A percentile compares a stretch with the other conserved stretches of the same genome.
phyloP scores from a whole-genome alignment of 1,140 invertebrate genomes.

The Drosophila auraria region DNA sequence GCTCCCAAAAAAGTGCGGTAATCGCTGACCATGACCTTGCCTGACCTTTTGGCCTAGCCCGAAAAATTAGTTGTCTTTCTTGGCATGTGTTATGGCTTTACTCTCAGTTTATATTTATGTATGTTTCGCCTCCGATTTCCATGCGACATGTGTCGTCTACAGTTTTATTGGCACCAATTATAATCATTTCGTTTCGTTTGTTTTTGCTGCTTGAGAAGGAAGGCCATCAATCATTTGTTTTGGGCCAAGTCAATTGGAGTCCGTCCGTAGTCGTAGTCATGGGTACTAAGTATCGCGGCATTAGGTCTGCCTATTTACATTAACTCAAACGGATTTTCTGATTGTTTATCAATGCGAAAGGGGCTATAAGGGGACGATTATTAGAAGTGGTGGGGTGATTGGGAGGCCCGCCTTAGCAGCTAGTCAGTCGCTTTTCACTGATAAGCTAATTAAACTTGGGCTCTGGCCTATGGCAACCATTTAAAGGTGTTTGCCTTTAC shows the following conservation, averaged over 20 bases:
- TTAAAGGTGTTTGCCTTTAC: neutral
- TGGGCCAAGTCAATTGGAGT: slow-evolving; percentile 57
- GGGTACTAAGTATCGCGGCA: slow-evolving; percentile 55
- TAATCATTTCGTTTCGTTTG: slow-evolving; percentile 28
- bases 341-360: slow-evolving; percentile 48
- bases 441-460: slow-evolving; percentile 33
- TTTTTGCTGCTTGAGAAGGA: slow-evolving; percentile 19
- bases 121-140: slow-evolving; percentile 37
- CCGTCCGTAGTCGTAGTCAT: slow-evolving; percentile 46
- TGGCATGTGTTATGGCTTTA: neutral
- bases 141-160: slow-evolving; percentile 64
- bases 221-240: slow-evolving; percentile 69
- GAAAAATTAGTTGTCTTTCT: slow-evolving; percentile 33
- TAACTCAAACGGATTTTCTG: slow-evolving; percentile 52
- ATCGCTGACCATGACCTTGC: slow-evolving; percentile 63
- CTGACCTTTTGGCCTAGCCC: slow-evolving; percentile 55
- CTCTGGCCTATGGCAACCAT: slow-evolving; percentile 9
- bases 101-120: slow-evolving; percentile 10
- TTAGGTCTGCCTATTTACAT: slow-evolving; percentile 56
- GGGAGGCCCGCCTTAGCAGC: slow-evolving; percentile 24
- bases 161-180: slow-evolving; percentile 77
- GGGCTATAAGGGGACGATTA: neutral
- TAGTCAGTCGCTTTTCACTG: slow-evolving; percentile 13
- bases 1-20: slow-evolving; percentile 25
- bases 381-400: slow-evolving; percentile 9